phyloP scores from a whole-genome alignment of 2,113 vertebrate species.

The Pteropus alecto region DNA sequence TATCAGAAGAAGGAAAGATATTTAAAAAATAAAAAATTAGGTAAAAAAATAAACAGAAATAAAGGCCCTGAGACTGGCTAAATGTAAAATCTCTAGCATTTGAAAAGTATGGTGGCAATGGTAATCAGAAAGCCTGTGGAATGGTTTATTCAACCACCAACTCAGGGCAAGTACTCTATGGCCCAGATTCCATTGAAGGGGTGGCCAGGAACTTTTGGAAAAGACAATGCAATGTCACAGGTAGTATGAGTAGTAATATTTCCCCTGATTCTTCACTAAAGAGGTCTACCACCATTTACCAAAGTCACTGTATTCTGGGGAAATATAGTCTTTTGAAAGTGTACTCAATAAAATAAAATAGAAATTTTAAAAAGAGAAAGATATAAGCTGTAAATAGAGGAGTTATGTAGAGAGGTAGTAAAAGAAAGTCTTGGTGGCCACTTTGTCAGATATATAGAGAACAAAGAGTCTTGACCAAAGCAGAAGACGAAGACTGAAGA shows the following conservation, averaged over 20 bases:
- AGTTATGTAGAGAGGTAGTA: neutral
- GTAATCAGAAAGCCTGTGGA: neutral
- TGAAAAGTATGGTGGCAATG: neutral
- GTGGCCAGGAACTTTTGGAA: neutral
- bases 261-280: neutral
- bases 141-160: neutral
- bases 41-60: neutral
- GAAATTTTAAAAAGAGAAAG: neutral
- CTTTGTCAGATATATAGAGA: neutral
- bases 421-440: neutral
- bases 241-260: neutral
- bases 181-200: neutral
- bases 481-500: neutral
- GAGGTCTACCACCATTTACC: neutral
- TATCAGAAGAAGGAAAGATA: neutral
- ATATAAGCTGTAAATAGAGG: neutral
- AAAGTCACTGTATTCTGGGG: neutral
- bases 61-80: neutral
- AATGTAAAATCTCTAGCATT: neutral
- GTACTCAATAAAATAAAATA: neutral
- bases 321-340: neutral
- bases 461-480: neutral
- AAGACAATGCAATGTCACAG: neutral
- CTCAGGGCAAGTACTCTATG: neutral
- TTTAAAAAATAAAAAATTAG: neutral